These are phyloP conservation scores for Phorcus lineatus DNA, from an alignment of 2,888 invertebrate species.

Conservation along the genomic window DNA sequence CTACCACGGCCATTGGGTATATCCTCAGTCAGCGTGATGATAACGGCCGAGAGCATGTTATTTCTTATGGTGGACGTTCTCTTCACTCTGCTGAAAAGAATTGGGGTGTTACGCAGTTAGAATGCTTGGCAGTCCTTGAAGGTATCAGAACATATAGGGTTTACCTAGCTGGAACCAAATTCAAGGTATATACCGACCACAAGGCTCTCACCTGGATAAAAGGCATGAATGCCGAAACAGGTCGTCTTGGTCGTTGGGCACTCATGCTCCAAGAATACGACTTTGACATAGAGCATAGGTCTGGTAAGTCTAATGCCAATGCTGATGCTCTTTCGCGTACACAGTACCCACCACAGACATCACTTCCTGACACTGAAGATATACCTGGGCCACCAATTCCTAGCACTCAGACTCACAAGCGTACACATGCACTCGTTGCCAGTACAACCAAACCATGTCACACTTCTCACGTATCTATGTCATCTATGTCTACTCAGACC, in stretches of 20 bases:
- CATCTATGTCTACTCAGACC: too few relatives aligned
- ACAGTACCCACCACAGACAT: not conserved
- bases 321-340: not conserved
- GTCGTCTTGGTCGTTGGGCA: conserved; percentile 35
- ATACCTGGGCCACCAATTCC: not conserved
- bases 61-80: conserved; percentile 31
- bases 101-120: conserved; percentile 30
- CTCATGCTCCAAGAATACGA: conserved; percentile 35
- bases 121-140: conserved; percentile 37
- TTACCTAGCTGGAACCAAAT: conserved; percentile 31
- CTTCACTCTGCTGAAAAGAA: conserved; percentile 27
- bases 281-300: conserved; percentile 30
- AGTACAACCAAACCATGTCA: not conserved
- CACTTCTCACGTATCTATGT: not conserved
- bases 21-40: conserved; percentile 28
- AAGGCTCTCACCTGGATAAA: conserved; percentile 33
- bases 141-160: conserved; percentile 30
- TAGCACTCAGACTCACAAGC: not conserved
- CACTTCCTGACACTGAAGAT: not conserved
- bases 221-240: conserved; percentile 16
- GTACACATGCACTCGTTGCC: not conserved
- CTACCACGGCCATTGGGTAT: conserved; percentile 30
- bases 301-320: conserved; percentile 19
- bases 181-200: conserved; percentile 36
- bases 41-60: conserved; percentile 18